Percentiles rank a stretch among this genome's conserved stretches.
Evolutionary conservation across 2,888 invertebrate species (phyloP).

Genomic region (Chorisops tibialis): DNA sequence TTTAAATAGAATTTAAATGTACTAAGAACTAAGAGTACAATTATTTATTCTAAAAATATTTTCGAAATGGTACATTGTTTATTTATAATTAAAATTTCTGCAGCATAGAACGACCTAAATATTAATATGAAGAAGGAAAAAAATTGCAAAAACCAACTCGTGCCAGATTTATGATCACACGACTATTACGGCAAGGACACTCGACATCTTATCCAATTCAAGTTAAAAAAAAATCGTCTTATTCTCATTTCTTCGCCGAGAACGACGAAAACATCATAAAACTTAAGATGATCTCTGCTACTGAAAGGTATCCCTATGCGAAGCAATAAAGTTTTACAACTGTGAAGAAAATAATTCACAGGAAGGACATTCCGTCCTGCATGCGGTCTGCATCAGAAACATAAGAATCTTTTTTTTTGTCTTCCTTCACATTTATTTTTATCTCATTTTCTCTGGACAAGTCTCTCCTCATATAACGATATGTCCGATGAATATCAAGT

Average conservation of each 20-base stretch:
- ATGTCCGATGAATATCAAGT: slow-evolving; percentile 21
- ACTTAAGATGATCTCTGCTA: slow-evolving; percentile 23
- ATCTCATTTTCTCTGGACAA: background rate
- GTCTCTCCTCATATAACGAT: background rate
- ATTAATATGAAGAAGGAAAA: too few species aligned
- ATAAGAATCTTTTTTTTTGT: slow-evolving; percentile 3
- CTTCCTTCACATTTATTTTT: too few species aligned
- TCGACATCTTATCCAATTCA: background rate
- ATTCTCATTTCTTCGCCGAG: background rate
- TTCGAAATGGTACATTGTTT: too few species aligned
- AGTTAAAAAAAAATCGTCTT: slow-evolving; percentile 5
- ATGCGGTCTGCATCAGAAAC: slow-evolving; percentile 18
- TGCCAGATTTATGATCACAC: slow-evolving; percentile 10
- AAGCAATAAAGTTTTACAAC: slow-evolving; percentile 18
- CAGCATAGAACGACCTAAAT: too few species aligned
- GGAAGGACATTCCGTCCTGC: slow-evolving; percentile 20
- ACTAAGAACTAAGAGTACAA: too few species aligned
- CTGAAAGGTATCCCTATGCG: slow-evolving; percentile 18
- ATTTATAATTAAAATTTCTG: too few species aligned
- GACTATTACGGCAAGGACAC: slow-evolving; percentile 5
- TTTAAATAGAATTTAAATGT: too few species aligned
- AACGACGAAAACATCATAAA: slow-evolving; percentile 21
- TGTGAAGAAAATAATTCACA: slow-evolving; percentile 12
- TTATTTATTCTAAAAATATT: too few species aligned
- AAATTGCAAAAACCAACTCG: too few species aligned